These are phyloP conservation scores for Sturnira hondurensis DNA, from an alignment of 2,113 vertebrate genomes.

Conservation along the genomic window DNA sequence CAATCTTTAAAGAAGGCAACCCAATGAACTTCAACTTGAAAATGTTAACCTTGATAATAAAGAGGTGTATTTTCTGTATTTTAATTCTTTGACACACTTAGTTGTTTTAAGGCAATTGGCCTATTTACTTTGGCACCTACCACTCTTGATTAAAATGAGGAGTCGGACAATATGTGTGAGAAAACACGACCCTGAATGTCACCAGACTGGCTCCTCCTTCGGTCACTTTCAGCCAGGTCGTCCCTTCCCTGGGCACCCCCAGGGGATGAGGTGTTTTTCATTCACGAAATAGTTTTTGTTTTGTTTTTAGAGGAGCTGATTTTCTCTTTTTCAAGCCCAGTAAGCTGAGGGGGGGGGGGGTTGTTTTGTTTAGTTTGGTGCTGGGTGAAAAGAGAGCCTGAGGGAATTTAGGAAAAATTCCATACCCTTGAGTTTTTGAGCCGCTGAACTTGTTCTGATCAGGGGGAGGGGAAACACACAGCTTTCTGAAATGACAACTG, in stretches of 20 bases:
- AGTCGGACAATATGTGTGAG: background rate
- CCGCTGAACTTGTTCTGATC: slow-evolving; percentile 38
- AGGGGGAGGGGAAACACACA: background rate
- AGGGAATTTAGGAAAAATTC: slow-evolving; percentile 53
- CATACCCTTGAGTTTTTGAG: background rate
- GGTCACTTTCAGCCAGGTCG: background rate
- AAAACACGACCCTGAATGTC: background rate
- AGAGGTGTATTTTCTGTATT: background rate
- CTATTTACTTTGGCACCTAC: background rate
- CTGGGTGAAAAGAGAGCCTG: slow-evolving; percentile 33
- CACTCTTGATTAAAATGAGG: background rate
- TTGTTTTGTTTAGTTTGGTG: background rate
- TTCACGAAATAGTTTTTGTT: background rate
- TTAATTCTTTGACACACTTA: background rate
- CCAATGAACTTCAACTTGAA: background rate
- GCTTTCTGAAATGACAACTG: background rate
- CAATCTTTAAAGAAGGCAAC: background rate
- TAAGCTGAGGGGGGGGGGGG: too few species aligned
- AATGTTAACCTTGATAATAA: background rate
- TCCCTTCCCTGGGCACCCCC: background rate
- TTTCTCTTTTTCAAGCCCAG: background rate
- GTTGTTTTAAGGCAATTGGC: background rate
- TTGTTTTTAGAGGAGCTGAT: background rate
- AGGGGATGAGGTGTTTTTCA: background rate
- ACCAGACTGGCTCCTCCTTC: background rate